Conservation (phyloP, 2,888 invertebrate genomes). For the Eristalis pertinax region DNA sequence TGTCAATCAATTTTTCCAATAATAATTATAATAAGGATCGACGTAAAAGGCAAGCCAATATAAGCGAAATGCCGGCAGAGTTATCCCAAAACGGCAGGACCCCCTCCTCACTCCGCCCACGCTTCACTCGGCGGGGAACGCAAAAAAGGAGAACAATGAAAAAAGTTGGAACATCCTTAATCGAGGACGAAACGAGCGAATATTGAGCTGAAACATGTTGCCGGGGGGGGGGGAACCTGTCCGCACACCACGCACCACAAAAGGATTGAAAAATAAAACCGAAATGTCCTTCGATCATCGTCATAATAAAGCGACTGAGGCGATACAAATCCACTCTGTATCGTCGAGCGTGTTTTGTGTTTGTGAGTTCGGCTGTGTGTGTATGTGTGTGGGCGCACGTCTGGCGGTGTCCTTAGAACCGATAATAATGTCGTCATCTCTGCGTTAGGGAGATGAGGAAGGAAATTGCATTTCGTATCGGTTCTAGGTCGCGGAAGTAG, state of each 20-base stretch:
- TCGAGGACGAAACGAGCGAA: background rate
- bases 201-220: background rate
- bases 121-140: background rate
- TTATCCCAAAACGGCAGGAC: background rate
- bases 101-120: background rate
- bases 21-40: conserved; percentile 63
- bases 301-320: conserved; percentile 21
- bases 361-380: background rate
- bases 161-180: conserved; percentile 38
- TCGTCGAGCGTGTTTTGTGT: conserved; percentile 25
- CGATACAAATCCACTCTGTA: conserved; percentile 43
- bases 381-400: background rate
- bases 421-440: background rate
- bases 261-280: conserved; percentile 31
- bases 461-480: background rate
- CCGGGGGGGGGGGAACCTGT: background rate
- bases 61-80: conserved; percentile 43
- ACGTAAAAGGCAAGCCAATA: conserved; percentile 54
- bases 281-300: conserved; percentile 18
- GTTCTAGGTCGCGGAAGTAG: background rate
- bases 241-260: background rate
- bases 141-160: conserved; percentile 42
- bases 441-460: background rate
- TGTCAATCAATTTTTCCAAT: conserved; percentile 69
- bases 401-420: background rate